A percentile compares a stretch with the other conserved stretches of the same genome.
Evolutionary conservation across 2,888 invertebrate genomes (phyloP).

Genomic region (Orchestes rusci): DNA sequence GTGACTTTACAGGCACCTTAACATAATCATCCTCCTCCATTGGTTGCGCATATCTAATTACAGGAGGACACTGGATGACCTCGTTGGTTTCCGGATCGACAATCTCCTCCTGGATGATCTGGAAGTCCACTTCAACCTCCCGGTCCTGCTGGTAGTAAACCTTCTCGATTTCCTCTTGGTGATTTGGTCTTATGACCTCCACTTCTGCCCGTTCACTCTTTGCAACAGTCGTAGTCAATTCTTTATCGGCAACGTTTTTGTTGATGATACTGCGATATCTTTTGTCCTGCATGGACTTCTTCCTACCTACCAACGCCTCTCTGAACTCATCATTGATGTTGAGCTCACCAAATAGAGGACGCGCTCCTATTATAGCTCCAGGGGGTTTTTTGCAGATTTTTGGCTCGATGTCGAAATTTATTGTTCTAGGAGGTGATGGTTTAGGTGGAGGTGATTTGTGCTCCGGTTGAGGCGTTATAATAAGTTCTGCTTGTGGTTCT

Average conservation of each 20-base stretch:
- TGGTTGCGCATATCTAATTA: background rate
- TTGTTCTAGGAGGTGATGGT: constrained; percentile 20
- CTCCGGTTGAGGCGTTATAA: background rate
- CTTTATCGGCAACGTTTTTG: constrained; percentile 24
- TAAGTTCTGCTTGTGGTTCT: background rate
- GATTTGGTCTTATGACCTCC: constrained; percentile 33
- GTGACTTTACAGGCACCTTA: constrained; percentile 43
- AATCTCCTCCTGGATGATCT: constrained; percentile 36
- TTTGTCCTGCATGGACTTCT: constrained; percentile 35
- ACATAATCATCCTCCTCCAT: constrained; percentile 37
- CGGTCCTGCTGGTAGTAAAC: constrained; percentile 39
- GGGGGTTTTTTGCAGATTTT: constrained; percentile 40
- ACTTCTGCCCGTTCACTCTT: constrained; percentile 36
- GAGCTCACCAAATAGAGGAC: constrained; percentile 41
- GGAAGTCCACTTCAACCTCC: constrained; percentile 39
- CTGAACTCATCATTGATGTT: constrained; percentile 42
- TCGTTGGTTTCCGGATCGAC: constrained; percentile 2
- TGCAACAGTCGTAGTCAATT: constrained; percentile 28
- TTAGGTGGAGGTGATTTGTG: background rate
- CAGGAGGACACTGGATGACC: background rate
- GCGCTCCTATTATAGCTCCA: constrained; percentile 41
- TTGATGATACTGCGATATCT: constrained; percentile 27
- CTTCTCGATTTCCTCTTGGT: constrained; percentile 39
- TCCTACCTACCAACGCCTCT: constrained; percentile 38
- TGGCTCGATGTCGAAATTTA: constrained; percentile 26